These are phyloP conservation scores for Drosophila guanche DNA, from an alignment of 1,140 invertebrate species.

Conservation along the genomic window DNA sequence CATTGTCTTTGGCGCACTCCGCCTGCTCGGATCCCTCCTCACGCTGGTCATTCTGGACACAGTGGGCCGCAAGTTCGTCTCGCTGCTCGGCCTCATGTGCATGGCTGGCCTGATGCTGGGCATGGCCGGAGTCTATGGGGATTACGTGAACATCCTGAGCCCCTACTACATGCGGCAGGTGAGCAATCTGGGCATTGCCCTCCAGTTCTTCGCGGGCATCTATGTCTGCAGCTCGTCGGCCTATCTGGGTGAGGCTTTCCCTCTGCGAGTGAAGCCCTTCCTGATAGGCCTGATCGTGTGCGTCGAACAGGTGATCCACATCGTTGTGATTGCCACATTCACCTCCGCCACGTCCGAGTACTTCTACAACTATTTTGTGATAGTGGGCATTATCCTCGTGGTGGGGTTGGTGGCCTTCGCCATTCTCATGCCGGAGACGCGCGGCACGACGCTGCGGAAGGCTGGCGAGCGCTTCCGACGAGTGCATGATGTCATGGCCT, in stretches of 20 bases:
- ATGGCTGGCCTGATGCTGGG: conserved; percentile 63
- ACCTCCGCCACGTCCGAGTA: neutral
- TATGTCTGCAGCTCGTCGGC: conserved; percentile 45
- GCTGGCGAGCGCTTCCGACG: conserved; percentile 59
- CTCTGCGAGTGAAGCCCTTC: conserved; percentile 54
- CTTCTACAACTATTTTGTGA: conserved; percentile 51
- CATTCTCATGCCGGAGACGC: conserved; percentile 64
- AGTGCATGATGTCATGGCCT: conserved; percentile 41
- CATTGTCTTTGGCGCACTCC: conserved; percentile 40
- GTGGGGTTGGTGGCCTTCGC: conserved; percentile 50
- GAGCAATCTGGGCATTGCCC: conserved; percentile 49
- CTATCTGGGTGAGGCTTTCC: conserved; percentile 70
- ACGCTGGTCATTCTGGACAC: conserved; percentile 44
- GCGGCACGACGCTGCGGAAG: conserved; percentile 50
- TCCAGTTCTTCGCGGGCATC: conserved; percentile 72
- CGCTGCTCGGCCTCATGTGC: conserved; percentile 51
- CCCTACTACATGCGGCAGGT: conserved; percentile 50
- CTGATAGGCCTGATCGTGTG: conserved; percentile 59
- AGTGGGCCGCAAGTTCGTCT: conserved; percentile 53
- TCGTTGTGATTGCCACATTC: conserved; percentile 58
- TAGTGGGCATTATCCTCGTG: conserved; percentile 59
- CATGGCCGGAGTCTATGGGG: conserved; percentile 57
- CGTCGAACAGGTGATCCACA: conserved; percentile 66
- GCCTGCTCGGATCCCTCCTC: conserved; percentile 48
- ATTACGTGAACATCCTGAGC: neutral